Evolutionary conservation across 2,797 vertebrate genomes (phyloP).

Genomic region (Octomys mimax): DNA sequence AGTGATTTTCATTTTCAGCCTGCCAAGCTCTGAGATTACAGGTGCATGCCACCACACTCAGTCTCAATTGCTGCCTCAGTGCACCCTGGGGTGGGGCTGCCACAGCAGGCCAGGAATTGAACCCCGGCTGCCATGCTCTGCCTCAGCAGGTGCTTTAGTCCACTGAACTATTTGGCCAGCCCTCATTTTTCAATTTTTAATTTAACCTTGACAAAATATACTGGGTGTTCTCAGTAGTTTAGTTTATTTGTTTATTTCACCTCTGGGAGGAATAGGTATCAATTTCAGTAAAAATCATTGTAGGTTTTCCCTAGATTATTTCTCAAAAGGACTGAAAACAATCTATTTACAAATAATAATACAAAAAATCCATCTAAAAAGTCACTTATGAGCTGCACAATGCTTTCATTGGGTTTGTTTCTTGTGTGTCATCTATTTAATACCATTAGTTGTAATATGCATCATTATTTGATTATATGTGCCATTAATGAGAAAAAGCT

Average conservation of each 20-base stretch:
- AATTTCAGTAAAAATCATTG: not conserved
- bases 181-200: not conserved
- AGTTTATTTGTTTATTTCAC: not conserved
- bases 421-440: not conserved
- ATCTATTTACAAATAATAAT: not conserved
- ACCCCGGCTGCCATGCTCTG: no score
- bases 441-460: not conserved
- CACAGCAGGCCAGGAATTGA: no score
- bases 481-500: not conserved
- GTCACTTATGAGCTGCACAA: not conserved
- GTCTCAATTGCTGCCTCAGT: no score
- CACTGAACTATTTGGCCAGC: no score
- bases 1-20: no score
- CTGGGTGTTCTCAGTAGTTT: not conserved
- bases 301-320: not conserved
- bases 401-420: not conserved
- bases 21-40: no score
- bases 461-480: not conserved
- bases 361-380: not conserved
- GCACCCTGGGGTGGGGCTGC: no score
- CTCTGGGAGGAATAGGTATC: not conserved
- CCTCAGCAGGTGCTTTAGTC: no score
- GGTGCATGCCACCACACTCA: no score
- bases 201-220: not conserved
- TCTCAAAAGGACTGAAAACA: not conserved